Evolutionary conservation across 2,888 invertebrate genomes (phyloP).

Genomic region (Ectropis crepuscularia): DNA sequence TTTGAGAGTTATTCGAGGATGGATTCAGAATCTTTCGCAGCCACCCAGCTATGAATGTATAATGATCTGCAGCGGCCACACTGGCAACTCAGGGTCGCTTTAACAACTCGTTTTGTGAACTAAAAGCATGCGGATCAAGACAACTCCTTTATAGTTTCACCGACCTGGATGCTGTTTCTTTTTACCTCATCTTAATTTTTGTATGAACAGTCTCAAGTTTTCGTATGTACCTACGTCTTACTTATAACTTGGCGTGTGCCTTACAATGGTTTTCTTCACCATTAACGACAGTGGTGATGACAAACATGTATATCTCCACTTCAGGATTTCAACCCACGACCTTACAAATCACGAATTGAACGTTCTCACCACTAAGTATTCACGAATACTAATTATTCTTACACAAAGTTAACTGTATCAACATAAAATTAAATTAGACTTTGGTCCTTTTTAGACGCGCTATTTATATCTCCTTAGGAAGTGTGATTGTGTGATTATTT

Average conservation of each 20-base stretch:
- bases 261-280: too few species aligned
- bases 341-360: too few species aligned
- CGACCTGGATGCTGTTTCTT: background rate
- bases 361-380: too few species aligned
- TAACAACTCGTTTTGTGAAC: conserved; percentile 17
- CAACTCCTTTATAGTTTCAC: background rate
- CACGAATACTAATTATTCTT: too few species aligned
- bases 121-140: conserved; percentile 7
- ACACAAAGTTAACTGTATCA: too few species aligned
- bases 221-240: too few species aligned
- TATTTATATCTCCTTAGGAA: conserved; percentile 1
- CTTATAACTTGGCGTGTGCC: too few species aligned
- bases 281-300: too few species aligned
- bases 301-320: too few species aligned
- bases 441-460: background rate
- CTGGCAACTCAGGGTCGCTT: conserved; percentile 29
- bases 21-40: conserved; percentile 70
- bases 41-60: conserved; percentile 79
- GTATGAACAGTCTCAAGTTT: background rate
- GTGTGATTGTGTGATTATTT: background rate
- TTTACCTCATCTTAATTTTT: background rate
- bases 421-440: too few species aligned
- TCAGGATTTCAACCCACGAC: too few species aligned
- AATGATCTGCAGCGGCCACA: conserved; percentile 63
- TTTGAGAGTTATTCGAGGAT: conserved; percentile 68